Conservation (phyloP, 2,888 invertebrate species). For the Clunio marinus region DNA sequence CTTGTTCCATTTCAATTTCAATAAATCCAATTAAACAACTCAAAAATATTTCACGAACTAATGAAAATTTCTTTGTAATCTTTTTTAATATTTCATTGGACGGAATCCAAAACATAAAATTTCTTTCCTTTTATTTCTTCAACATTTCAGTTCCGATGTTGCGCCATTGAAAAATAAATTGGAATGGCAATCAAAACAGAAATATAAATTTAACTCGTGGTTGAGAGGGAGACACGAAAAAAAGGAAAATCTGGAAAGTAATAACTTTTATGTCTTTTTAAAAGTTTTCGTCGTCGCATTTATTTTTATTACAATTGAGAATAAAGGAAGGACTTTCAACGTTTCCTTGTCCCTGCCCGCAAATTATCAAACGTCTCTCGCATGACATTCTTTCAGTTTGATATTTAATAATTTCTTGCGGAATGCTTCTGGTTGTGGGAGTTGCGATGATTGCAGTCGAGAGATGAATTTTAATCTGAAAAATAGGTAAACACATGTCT, state of each 20-base stretch:
- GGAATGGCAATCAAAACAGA: slow-evolving; percentile 28
- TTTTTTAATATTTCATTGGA: too few relatives aligned
- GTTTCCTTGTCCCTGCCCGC: slow-evolving; percentile 9
- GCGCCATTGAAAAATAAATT: slow-evolving; percentile 28
- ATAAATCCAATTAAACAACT: background rate
- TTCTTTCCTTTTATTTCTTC: too few relatives aligned
- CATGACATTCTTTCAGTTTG: background rate
- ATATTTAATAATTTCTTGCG: background rate
- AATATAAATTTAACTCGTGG: background rate
- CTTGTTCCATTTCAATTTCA: background rate
- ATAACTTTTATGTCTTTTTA: slow-evolving; percentile 29
- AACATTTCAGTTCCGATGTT: background rate
- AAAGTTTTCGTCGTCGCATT: slow-evolving; percentile 28
- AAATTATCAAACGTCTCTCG: slow-evolving; percentile 15
- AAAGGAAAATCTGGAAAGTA: slow-evolving; percentile 23
- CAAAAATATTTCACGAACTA: background rate
- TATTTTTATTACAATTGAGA: slow-evolving; percentile 13
- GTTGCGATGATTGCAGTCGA: background rate
- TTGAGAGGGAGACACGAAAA: background rate
- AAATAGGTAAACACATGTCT: slow-evolving; percentile 13
- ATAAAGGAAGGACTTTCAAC: background rate
- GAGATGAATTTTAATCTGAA: background rate
- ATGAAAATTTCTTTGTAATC: background rate
- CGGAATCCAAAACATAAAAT: too few relatives aligned
- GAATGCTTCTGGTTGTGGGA: background rate